Conservation (phyloP, 1,140 invertebrate species). For the Lucilia sericata region DNA sequence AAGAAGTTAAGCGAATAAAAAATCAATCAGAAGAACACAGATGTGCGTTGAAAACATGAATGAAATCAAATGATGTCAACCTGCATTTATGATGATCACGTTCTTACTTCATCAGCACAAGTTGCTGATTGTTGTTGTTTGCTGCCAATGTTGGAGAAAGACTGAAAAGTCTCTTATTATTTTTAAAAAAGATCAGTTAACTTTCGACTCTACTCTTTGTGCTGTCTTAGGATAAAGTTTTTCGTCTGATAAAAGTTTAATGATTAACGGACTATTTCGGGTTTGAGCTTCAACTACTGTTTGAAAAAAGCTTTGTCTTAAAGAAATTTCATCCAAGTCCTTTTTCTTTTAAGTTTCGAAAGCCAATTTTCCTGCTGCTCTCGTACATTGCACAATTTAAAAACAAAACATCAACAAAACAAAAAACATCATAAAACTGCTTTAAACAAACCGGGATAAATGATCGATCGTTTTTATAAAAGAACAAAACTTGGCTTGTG, state of each 20-base stretch:
- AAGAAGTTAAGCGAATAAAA: background rate
- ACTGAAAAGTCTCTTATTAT: background rate
- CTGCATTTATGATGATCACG: constrained; percentile 41
- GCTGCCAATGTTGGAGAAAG: too few relatives aligned
- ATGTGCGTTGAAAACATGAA: constrained; percentile 37
- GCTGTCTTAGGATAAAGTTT: too few relatives aligned
- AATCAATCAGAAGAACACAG: constrained; percentile 39
- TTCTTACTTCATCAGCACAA: background rate
- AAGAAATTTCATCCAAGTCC: background rate
- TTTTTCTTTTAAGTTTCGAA: too few relatives aligned
- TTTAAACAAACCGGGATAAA: constrained; percentile 34
- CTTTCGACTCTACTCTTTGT: too few relatives aligned
- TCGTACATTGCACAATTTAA: background rate
- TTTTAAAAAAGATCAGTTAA: too few relatives aligned
- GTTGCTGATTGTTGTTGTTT: too few relatives aligned
- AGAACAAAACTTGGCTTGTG: background rate
- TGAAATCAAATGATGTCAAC: constrained; percentile 38
- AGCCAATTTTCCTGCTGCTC: background rate
- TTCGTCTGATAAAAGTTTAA: too few relatives aligned
- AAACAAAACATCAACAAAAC: background rate
- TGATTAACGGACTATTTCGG: too few relatives aligned
- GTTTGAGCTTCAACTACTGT: too few relatives aligned
- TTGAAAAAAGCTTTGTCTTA: too few relatives aligned
- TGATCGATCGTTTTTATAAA: constrained; percentile 34
- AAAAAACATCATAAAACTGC: background rate